Base-by-base conservation (phyloP, 2,113 vertebrate species). In the Microcebus griseorufus region DNA sequence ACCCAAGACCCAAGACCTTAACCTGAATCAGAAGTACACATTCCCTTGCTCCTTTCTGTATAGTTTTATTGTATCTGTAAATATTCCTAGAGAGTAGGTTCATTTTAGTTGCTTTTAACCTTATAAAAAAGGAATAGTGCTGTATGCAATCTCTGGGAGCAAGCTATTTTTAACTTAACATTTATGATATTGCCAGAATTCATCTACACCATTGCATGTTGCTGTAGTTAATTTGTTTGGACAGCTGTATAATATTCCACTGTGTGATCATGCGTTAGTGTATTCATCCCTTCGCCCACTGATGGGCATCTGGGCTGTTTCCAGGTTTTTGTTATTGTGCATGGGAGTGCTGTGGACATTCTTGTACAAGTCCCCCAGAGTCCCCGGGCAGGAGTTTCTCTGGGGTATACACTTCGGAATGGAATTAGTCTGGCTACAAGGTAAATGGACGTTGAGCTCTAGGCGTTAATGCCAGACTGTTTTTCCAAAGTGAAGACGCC, bases 231-330 rank as follows among this genome's bases (percentile, higher is more conserved):
- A 97, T 86, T 3, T 60, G 96, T 84, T 83, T 79, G 83, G 92
- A 95, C 95, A 91, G 94, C 96, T 93, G 95, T 51, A 55, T 88
- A 87, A 95, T 95, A 95, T 88, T 86, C 93, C 94, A 93, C 60
- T 90, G 95, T 95, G 90, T 0, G 9, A 37, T 5, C 14, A 5
- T 3, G 27, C 60, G 95, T 65, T 67, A 1, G 65, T 4, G 18
- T 5, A 60, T 37, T 84, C 87, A 83, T 5, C 86, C 48, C 7
- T 42, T 75, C 80, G 82, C 53, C 25, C 27, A 34, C 34, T 42
- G 85, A 79, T 1, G 55, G 81, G 93, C 81, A 80, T 73, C 95
- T 75, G 96, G 83, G 96, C 80, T 3, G 23, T 18, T 73, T 67
- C 80, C 96, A 90, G 93, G 58, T 3, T 27, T 83, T 20, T 37